Percentiles rank a stretch among this genome's conserved stretches.
phyloP scores from a whole-genome alignment of 2,888 invertebrate species.

The Steinernema scapterisci region DNA sequence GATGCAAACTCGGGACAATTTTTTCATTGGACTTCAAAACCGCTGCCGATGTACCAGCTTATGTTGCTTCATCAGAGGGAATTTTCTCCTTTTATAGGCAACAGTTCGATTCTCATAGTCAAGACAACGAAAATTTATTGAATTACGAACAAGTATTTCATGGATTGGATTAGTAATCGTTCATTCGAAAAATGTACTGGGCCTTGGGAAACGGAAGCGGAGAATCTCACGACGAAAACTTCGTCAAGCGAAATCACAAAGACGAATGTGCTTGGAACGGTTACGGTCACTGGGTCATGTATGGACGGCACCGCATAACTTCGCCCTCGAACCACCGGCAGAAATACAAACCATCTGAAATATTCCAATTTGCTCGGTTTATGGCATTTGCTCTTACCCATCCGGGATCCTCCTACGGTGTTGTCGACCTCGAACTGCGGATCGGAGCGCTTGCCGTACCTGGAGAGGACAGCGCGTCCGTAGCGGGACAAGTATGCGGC shows the following conservation, averaged over 20 bases:
- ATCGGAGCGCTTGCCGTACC: conserved; percentile 45
- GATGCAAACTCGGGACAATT: too few species aligned
- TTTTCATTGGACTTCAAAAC: too few species aligned
- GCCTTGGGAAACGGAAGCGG: too few species aligned
- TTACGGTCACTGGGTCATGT: not conserved
- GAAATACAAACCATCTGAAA: conserved; percentile 39
- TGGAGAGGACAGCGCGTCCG: conserved; percentile 46
- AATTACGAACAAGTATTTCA: too few species aligned
- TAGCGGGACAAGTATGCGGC: conserved; percentile 47
- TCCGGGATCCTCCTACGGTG: not conserved
- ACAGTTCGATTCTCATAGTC: too few species aligned
- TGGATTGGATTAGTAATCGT: too few species aligned
- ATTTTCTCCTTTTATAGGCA: too few species aligned
- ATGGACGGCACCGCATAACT: conserved; percentile 26
- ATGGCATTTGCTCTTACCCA: not conserved
- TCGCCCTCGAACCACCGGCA: conserved; percentile 36
- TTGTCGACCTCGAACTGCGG: conserved; percentile 20
- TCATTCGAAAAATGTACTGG: too few species aligned
- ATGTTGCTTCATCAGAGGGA: too few species aligned
- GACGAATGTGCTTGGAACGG: too few species aligned
- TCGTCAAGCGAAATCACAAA: not conserved
- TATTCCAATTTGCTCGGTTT: not conserved
- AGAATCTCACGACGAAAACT: not conserved
- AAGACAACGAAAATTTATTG: too few species aligned
- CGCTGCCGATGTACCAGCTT: too few species aligned